Base-by-base conservation (phyloP, 2,113 vertebrate genomes). In the Chloebia gouldiae region DNA sequence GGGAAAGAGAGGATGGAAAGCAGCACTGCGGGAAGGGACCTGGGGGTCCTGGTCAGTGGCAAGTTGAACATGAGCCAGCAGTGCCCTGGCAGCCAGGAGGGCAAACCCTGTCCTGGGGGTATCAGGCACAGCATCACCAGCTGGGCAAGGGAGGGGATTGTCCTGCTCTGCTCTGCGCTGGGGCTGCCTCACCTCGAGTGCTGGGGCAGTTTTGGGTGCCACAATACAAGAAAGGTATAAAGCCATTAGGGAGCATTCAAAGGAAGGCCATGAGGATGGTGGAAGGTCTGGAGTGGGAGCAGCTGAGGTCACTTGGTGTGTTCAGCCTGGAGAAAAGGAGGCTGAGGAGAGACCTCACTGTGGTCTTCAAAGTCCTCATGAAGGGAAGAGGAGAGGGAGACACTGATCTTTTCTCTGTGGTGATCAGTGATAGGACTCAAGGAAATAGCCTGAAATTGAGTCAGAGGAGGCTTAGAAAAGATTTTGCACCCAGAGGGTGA, bases 21-120 rank as follows among this genome's bases (percentile, higher is more conserved):
- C 17, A 45, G n/a, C 0, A 2, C 33, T 53, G 8, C 0, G 3
- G 19, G 7, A 56, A 39, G 18, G 30, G 5, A 4, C 33, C 18
- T 19, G 15, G 23, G 12, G 3, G 0, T 64, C 7, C 37, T 72
- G 47, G 13, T 37, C 2, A 0, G 0, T 27, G 39, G 18, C 33
- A 54, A 45, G 30, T 2, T 56, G 20, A 40, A 1, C 3, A 1
- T 13, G 15, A 56, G 23, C 1, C 59, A 65, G n/a, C 30, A 56
- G 40, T 56, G 42, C 19, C 81, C 42, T 49, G 59, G 59, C 60
- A 85, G n/a, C 42, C 70, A 65, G 42, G 31, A 66, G 51, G 3
- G 35, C 4, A 31, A 76, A 1, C 3, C 6, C 2, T 85, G 44
- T 42, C 20, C 82, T 66, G 31, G 5, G 40, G 0, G 2, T 35